Conservation (phyloP, 53 echinoderm and acorn worm genomes). For the Pentamera pediparva region DNA sequence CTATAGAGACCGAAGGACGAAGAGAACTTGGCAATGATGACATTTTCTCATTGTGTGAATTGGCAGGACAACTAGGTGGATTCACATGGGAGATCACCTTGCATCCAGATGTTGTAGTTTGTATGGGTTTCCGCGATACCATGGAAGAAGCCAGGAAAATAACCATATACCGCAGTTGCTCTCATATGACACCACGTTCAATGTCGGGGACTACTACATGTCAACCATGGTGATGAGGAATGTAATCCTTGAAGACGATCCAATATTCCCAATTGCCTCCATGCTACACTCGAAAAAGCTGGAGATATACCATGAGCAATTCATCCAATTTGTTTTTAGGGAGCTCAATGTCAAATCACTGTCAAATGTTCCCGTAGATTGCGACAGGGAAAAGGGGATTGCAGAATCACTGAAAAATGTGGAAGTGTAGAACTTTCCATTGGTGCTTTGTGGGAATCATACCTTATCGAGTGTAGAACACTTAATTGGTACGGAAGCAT, state of each 20-base stretch:
- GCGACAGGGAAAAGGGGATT: slow-evolving; percentile 3
- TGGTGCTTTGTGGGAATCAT: neutral
- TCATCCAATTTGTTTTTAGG: too few species aligned
- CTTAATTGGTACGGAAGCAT: neutral
- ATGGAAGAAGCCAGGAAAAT: too few species aligned
- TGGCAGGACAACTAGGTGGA: too few species aligned
- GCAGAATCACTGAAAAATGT: neutral
- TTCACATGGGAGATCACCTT: too few species aligned
- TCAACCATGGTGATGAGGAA: neutral
- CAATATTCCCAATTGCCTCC: neutral
- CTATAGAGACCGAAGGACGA: too few species aligned
- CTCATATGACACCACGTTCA: slow-evolving; percentile 9
- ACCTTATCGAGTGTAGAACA: neutral
- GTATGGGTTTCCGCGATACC: too few species aligned
- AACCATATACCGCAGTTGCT: neutral
- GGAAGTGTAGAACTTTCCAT: too few species aligned
- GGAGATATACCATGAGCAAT: too few species aligned
- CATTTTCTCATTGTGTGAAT: too few species aligned
- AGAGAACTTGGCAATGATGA: too few species aligned
- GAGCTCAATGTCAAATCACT: neutral
- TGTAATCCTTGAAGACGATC: neutral
- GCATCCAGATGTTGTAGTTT: too few species aligned
- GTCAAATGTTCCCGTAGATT: neutral
- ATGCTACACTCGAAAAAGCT: too few species aligned
- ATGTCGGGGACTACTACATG: neutral